A percentile compares a stretch with the other conserved stretches of the same genome.
phyloP scores from a whole-genome alignment of 2,888 invertebrate genomes.

The Philopedon plagiatum region DNA sequence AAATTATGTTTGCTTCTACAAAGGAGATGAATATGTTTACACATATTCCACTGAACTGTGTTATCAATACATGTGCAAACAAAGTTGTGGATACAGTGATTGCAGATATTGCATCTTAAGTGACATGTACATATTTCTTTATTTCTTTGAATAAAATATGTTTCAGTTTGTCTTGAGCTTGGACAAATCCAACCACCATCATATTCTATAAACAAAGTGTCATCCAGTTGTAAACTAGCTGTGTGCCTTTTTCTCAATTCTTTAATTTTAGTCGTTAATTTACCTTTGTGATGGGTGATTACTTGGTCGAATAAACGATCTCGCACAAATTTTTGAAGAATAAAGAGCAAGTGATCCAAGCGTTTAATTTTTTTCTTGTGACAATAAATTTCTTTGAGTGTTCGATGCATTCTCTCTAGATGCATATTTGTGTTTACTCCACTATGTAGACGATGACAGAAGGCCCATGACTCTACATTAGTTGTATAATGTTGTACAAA shows the following conservation, averaged over 20 bases:
- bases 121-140: background rate
- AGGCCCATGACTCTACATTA: constrained; percentile 4
- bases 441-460: background rate
- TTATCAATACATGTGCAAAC: constrained; percentile 10
- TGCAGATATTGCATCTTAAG: background rate
- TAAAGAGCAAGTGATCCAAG: background rate
- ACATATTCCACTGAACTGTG: constrained; percentile 5
- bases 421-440: too few relatives aligned
- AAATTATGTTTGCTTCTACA: background rate
- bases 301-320: background rate
- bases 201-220: background rate
- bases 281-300: constrained; percentile 1
- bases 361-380: constrained; percentile 9
- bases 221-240: background rate
- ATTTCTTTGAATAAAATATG: constrained; percentile 2
- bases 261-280: background rate
- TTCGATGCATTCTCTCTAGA: background rate
- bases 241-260: background rate
- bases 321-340: constrained; percentile 11
- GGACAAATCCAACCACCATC: constrained; percentile 9
- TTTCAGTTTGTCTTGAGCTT: background rate
- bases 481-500: background rate
- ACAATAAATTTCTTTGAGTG: background rate
- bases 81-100: constrained; percentile 12
- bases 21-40: constrained; percentile 5